A percentile compares a stretch with the other conserved stretches of the same genome.
Conservation (phyloP, 2,888 invertebrate genomes). For the Clistopyga incitator region DNA sequence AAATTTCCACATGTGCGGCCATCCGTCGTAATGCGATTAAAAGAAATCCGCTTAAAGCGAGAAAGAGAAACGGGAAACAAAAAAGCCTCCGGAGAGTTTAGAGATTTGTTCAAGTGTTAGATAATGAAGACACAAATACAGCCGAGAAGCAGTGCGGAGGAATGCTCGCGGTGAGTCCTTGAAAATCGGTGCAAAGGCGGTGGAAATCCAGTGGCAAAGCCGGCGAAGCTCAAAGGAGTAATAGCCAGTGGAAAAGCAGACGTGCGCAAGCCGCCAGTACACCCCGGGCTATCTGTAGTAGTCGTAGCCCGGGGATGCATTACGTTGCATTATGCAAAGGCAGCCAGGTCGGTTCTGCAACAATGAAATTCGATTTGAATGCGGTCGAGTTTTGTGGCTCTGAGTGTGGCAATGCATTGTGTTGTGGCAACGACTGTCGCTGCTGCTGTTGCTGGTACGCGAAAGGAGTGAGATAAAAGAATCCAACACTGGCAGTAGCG, state of each 20-base stretch:
- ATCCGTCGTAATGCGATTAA: not conserved
- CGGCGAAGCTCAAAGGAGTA: conserved; percentile 39
- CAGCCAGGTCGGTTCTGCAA: conserved; percentile 49
- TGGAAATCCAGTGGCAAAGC: conserved; percentile 8
- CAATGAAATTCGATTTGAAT: conserved; percentile 70
- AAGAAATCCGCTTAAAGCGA: not conserved
- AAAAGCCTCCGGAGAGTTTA: not conserved
- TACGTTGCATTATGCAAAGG: conserved; percentile 64
- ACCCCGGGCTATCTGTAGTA: conserved; percentile 35
- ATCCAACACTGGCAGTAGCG: conserved; percentile 11
- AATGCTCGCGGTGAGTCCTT: conserved; percentile 13
- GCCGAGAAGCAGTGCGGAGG: not conserved
- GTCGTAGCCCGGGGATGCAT: conserved; percentile 42
- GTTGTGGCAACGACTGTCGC: conserved; percentile 23
- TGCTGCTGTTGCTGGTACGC: not conserved
- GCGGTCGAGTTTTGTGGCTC: conserved; percentile 63
- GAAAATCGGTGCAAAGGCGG: not conserved
- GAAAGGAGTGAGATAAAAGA: conserved; percentile 38
- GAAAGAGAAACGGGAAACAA: not conserved
- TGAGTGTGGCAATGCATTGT: conserved; percentile 24
- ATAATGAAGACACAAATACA: not conserved
- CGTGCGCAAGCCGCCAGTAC: conserved; percentile 10
- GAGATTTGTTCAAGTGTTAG: conserved; percentile 2
- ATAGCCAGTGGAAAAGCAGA: conserved; percentile 7
- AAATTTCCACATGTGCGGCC: not conserved